These are phyloP conservation scores for Oxycera nigricornis DNA, from an alignment of 2,888 invertebrate genomes.

Conservation along the genomic window DNA sequence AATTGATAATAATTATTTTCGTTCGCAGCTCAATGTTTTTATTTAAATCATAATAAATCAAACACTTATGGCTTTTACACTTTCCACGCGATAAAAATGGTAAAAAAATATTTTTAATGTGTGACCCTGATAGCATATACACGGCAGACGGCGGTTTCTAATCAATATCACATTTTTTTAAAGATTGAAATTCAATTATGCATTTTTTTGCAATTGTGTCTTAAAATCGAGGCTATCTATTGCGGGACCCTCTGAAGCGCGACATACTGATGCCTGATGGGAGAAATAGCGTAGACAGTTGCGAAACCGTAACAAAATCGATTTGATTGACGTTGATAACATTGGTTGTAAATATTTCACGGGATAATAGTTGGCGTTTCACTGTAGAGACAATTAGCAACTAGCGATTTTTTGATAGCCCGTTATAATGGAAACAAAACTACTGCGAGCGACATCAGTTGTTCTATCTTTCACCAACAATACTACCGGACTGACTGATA, in stretches of 20 bases:
- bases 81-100: neutral
- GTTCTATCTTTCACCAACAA: too few species aligned
- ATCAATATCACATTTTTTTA: neutral
- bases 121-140: neutral
- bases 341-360: too few species aligned
- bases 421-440: neutral
- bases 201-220: neutral
- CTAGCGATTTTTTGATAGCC: neutral
- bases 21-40: neutral
- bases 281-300: too few species aligned
- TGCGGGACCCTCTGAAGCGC: neutral
- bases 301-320: neutral
- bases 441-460: neutral
- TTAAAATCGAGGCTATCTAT: neutral
- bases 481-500: constrained; percentile 1
- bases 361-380: too few species aligned
- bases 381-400: neutral
- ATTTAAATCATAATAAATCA: neutral
- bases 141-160: neutral
- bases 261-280: neutral
- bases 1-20: too few species aligned
- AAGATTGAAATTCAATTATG: neutral
- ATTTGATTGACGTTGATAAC: neutral
- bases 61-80: neutral
- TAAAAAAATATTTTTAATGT: neutral